These are phyloP conservation scores for Heteromurus nitidus DNA, from an alignment of 2,888 invertebrate species.

Conservation along the genomic window DNA sequence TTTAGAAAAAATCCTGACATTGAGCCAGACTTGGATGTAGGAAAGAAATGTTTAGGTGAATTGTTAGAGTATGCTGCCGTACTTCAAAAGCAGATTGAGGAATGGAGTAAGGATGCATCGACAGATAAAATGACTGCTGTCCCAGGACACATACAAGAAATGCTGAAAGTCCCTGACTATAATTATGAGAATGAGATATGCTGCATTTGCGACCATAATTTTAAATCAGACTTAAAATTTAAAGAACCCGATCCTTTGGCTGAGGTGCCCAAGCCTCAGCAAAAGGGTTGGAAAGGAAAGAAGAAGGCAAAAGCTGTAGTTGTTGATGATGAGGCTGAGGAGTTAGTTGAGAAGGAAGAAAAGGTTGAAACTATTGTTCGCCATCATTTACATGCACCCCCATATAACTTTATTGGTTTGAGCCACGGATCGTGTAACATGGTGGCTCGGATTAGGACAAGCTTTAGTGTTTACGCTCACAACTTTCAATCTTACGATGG, in stretches of 20 bases:
- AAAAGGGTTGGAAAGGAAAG: neutral
- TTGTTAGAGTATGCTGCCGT: neutral
- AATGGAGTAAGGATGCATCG: neutral
- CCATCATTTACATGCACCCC: conserved; percentile 42
- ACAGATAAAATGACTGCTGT: neutral
- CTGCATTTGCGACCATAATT: conserved; percentile 30
- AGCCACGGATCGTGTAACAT: conserved; percentile 42
- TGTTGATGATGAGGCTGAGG: no score
- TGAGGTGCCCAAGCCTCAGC: no score
- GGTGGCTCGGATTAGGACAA: neutral
- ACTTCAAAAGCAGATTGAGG: neutral
- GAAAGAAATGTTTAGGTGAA: neutral
- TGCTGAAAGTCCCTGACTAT: neutral
- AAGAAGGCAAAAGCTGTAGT: no score
- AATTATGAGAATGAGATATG: neutral
- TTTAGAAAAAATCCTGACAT: neutral
- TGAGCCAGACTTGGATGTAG: neutral
- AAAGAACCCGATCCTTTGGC: no score
- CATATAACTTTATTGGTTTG: conserved; percentile 6
- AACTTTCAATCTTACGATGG: conserved; percentile 34
- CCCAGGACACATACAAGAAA: neutral
- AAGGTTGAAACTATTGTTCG: conserved; percentile 2
- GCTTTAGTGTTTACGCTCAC: conserved; percentile 32
- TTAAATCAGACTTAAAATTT: no score
- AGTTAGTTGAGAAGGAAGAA: no score